Base-by-base conservation (phyloP, 2,888 invertebrate genomes). In the Tenthredo scrophulariae region DNA sequence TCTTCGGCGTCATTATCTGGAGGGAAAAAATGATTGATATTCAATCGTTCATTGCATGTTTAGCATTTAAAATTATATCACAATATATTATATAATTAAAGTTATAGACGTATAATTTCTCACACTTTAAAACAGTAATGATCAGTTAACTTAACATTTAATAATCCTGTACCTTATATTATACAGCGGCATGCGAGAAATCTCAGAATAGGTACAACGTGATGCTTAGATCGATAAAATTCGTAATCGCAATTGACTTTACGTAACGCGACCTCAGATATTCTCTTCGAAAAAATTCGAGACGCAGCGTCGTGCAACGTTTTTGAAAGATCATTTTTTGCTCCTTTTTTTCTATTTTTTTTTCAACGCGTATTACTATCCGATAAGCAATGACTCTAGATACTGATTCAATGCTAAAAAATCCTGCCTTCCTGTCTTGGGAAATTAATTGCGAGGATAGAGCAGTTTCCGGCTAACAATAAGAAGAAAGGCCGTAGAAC, bases 101-200 rank as follows among this genome's bases (percentile, higher is more conserved):
- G 0, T 43, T n/a, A 43, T 22, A 74, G 15, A 43, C 43, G 43
- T 74, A 13, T 43, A 26, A 43, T 74, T 22, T 74, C 74, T 46
- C 74, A 74, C 74, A 43, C 74, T 74, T 74, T 13, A 43, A 40
- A 43, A 74, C n/a, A 74, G 74, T 74, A 43, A 74, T 43, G 74
- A 74, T 74, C 74, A 43, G 74, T 74, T 74, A 74, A n/a, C 26
- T 74, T 74, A 74, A n/a, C 43, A 43, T 26, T 43, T 74, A 46
- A 74, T 74, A 43, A 40, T 26, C 43, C n/a, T 26, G 43, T 22
- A 22, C 22, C 9, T 46, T 43, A 43, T 10, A 22, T 74, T 74
- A 22, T 74, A 74, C 15, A 74, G 5, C 13, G 26, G 22, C 72
- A 74, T 74, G 43, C 74, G 43, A 74, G 74, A 43, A 22, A 26